Percentiles rank a stretch among this genome's conserved stretches.
Conservation (phyloP, 2,113 vertebrate genomes). For the Paramisgurnus dabryanus region DNA sequence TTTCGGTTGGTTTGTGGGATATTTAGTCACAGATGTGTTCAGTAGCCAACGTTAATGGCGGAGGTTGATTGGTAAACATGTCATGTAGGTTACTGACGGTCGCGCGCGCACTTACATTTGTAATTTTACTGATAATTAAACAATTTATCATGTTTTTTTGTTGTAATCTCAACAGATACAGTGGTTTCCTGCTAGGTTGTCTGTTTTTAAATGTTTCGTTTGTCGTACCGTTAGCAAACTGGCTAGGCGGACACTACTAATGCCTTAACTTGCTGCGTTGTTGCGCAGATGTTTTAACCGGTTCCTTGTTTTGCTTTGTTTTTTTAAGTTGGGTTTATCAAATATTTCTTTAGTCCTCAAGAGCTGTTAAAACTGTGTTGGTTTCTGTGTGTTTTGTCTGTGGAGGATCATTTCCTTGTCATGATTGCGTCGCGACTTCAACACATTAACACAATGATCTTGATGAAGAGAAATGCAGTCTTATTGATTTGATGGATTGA, state of each 20-base stretch:
- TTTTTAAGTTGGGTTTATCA: too few species aligned
- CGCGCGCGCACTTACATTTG: background rate
- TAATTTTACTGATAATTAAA: background rate
- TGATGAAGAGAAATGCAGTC: background rate
- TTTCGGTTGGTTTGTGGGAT: background rate
- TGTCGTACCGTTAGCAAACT: background rate
- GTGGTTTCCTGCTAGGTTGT: background rate
- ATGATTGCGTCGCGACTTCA: background rate
- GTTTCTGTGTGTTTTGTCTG: background rate
- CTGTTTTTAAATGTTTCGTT: background rate
- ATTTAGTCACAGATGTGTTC: background rate
- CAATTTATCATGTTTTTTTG: too few species aligned
- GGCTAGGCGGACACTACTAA: background rate
- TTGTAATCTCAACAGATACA: too few species aligned
- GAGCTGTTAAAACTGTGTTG: background rate
- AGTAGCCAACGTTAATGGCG: background rate
- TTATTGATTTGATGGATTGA: background rate
- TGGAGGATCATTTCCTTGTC: background rate
- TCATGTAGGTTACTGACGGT: background rate
- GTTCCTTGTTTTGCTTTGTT: too few species aligned
- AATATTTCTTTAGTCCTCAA: background rate
- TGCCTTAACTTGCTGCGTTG: background rate
- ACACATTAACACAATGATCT: too few species aligned
- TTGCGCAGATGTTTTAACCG: background rate
- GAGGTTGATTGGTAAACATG: conserved; percentile 29